Conservation (phyloP, 2,113 vertebrate species). For the Ahaetulla prasina region DNA sequence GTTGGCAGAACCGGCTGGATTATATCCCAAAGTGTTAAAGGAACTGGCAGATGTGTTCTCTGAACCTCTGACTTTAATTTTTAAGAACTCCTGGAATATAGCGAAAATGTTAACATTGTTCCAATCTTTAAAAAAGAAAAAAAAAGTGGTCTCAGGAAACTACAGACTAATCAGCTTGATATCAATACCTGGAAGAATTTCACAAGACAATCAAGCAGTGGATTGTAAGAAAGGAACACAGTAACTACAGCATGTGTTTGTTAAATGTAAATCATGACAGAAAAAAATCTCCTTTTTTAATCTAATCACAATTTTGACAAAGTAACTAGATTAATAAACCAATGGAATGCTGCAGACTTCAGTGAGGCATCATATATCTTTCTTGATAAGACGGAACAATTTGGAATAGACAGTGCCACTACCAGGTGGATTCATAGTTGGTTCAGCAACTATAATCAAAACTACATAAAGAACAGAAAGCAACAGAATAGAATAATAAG, state of each 20-base stretch:
- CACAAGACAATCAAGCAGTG: not conserved
- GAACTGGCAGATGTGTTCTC: not conserved
- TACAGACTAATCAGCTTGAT: not conserved
- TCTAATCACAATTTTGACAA: not conserved
- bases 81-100: not conserved
- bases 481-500: not conserved
- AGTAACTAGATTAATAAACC: not conserved
- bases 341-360: not conserved
- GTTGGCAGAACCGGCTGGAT: not conserved
- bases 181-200: not conserved
- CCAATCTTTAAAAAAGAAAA: not conserved
- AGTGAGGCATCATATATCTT: not conserved
- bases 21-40: not conserved
- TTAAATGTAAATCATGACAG: not conserved
- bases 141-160: not conserved
- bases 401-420: not conserved
- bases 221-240: not conserved
- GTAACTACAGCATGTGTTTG: not conserved
- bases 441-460: not conserved
- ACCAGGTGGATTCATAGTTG: not conserved
- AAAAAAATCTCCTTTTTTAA: not conserved
- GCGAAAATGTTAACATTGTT: not conserved
- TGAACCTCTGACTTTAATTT: not conserved
- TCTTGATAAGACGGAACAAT: not conserved
- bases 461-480: not conserved